Percentiles rank a stretch among this genome's conserved stretches.
Evolutionary conservation across 2,113 vertebrate genomes (phyloP).

Genomic region (Bos javanicus): DNA sequence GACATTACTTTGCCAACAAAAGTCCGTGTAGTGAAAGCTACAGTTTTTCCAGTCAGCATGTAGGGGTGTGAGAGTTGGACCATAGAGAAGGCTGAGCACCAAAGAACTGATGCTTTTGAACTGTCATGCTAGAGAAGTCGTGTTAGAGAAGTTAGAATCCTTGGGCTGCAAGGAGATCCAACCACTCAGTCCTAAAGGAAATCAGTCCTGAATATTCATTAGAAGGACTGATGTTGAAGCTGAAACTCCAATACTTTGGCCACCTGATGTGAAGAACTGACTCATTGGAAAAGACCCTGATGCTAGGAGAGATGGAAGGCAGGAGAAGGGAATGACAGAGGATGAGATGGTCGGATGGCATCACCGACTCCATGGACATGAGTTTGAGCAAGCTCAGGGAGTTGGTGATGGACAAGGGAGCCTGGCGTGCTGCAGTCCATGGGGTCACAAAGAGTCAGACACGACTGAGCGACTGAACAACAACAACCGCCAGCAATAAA

Average conservation of each 20-base stretch:
- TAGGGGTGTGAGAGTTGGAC: not conserved
- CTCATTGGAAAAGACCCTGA: not conserved
- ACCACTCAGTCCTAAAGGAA: not conserved
- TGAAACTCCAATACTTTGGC: not conserved
- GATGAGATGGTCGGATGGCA: not conserved
- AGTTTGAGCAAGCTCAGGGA: not conserved
- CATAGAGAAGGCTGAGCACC: not conserved
- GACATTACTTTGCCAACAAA: not conserved
- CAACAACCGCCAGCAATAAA: not conserved
- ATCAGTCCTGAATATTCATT: not conserved
- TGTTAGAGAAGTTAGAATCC: not conserved
- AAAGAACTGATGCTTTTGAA: not conserved
- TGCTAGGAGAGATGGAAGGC: not conserved
- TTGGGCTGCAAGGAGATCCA: not conserved
- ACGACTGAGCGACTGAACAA: accelerated
- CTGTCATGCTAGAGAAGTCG: not conserved
- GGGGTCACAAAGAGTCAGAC: not conserved
- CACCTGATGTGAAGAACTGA: not conserved
- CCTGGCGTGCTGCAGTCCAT: not conserved
- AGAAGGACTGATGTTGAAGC: not conserved
- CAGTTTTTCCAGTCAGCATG: not conserved
- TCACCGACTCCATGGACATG: not conserved
- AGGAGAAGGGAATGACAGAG: not conserved
- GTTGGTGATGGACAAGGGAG: not conserved
- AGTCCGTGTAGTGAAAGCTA: not conserved